Base-by-base conservation (phyloP, 1,140 invertebrate species). In the Cydia strobilella region DNA sequence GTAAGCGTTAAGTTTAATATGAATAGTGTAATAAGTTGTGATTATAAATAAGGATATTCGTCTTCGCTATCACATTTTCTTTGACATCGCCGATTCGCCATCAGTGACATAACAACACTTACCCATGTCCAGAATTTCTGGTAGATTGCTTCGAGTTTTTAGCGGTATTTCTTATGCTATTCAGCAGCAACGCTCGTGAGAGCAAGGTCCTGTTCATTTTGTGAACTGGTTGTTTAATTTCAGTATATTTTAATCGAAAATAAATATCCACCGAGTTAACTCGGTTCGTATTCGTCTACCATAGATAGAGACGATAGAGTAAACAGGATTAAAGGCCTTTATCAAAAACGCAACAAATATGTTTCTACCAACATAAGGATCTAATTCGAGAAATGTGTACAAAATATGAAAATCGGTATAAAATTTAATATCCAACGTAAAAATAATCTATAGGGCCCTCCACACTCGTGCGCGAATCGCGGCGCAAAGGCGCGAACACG, bases 121-220 rank as follows among this genome's bases (percentile, higher is more conserved):
- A 92, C 90, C 89, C 89, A 83, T 90, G 89, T 31, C 90, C 85
- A 20, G 80, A 76, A 66, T 91, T 88, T 78, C 90, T 89, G 77
- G 82, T 88, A 31, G 76, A 35, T 82, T 90, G 90, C 74, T 92
- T 89, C 13, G 82, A 42, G 75, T 86, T 87, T 71, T 84, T 80
- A 45, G 84, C 82, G 23, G 77, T 79, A 79, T 87, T 89, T 75
- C 84, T 88, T 12, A 89, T 25, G 12, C 73, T 81, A 74, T 85
- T 79, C 39, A 88, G 74, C 39, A 92, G 75, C 31, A 90, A 25
- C 18, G 84, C 87, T 74, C 86, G 81, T 15, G 86, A 86, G 54
- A 87, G 72, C 31, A 89, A 59, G 39, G 84, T 80, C 75, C 79
- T 86, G 23, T 76, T 83, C n/a, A 92, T 92, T 84, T 79, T 88